Evolutionary conservation across 1,140 invertebrate species (phyloP), one percentile per base, ranked within the genome.

Genomic region (Dreissena rostriformis): DNA sequence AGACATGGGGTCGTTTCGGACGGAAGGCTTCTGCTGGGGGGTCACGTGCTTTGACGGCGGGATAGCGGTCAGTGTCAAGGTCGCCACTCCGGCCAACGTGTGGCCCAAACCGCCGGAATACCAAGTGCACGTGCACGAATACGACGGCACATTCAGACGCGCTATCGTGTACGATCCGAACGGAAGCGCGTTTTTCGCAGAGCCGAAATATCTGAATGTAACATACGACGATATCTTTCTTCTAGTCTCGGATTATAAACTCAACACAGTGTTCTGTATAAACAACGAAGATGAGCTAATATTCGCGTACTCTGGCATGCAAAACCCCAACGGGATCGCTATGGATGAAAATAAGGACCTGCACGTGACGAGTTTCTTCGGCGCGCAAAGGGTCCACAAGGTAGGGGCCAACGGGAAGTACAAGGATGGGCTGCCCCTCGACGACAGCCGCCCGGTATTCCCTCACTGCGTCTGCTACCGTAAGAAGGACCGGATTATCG

Each of bases 281-380:
- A 82, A 82, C 51, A 82, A 82, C 55, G 80, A 82, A 53, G 80
- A 82, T 22, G 80, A 82, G 52, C 52, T 82, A 8, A 82, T 82
- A 12, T 82, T 74, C 24, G 72, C 80, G 0, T 82, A 82, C 57
- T 11, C 55, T 10, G 80, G 72, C 2, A 82, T 82, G 63, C 57
- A 75, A 52, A 65, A 49, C 15, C 80, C 80, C 19, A 82, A 82
- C 39, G 80, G 80, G 15, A 82, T 82, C n/a, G 72, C 80, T 1
- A 82, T 82, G 80, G 80, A 82, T 24, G 80, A 82, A 57, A 39
- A 66, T 19, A 82, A 82, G 52, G 73, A 75, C 57, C 28, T 82
- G 8, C 80, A 82, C 63, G 66, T 82, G 17, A 63, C 72, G 7
- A 82, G 80, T 28, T 82, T 82, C 57, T 82, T 74, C 22, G 80